Base-by-base conservation (phyloP, 1,140 invertebrate genomes). In the Forficula auricularia region DNA sequence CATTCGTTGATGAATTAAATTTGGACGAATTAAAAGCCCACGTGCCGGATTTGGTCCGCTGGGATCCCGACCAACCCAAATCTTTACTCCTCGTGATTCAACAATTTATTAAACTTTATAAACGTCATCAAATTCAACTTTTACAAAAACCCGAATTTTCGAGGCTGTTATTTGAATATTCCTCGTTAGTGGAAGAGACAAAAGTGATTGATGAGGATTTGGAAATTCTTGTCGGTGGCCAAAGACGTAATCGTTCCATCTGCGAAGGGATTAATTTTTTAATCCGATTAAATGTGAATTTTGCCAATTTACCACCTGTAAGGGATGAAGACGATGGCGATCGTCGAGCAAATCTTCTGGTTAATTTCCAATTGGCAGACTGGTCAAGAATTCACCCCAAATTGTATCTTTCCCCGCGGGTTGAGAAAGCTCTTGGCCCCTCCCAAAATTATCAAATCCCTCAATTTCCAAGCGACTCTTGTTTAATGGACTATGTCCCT, bases 11-110 rank as follows among this genome's bases (percentile, higher is more conserved):
- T 19, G 63, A 67, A 55, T 58, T 65, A 10, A 60, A 69, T 47
- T 53, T 62, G 31, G 54, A 67, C 22, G 57, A 56, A 38, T 53
- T 74, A 12, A 56, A 57, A 36, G 50, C 55, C 42, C 48, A 60
- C 48, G 48, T 74, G 20, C 70, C 69, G n/a, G 72, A 68, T 56
- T 58, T 73, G 22, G 57, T 59, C 9, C 59, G 64, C 38, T 74
- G 72, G 72, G 57, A 72, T 58, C 51, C 57, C 40, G 60, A 55
- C 42, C 56, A 73, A 54, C 55, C 58, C 2, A 61, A 64, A 48
- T 58, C 65, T 20, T 53, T 74, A 6, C 54, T 66, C 35, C 59
- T 63, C 45, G 69, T 72, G n/a, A 54, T 74, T 34, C 54, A 52
- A 35, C 68, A 74, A 52, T 50, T 74, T 22, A 51, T 67, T 20